Conservation (phyloP, 2,113 vertebrate genomes). For the Perca flavescens region DNA sequence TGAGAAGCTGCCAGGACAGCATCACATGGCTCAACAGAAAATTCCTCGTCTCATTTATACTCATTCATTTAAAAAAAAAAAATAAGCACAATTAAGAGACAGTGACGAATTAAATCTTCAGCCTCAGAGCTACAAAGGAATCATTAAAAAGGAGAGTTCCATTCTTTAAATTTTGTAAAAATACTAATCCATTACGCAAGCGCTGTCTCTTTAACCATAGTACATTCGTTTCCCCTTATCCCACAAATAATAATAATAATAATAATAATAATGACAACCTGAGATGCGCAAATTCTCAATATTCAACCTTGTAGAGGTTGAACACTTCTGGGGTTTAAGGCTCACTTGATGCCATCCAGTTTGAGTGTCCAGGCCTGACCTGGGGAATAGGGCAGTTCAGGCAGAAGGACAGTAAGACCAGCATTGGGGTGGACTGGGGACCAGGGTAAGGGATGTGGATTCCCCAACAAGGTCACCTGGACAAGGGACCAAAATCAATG, state of each 20-base stretch:
- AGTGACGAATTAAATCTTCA: background rate
- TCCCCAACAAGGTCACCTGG: constrained; percentile 89
- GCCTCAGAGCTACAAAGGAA: constrained; percentile 1
- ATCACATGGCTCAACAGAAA: background rate
- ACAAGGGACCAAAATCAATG: background rate
- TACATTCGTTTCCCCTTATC: background rate
- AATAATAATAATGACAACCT: constrained; percentile 17
- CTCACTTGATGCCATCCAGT: constrained; percentile 82
- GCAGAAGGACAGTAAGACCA: constrained; percentile 86
- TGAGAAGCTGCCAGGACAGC: background rate
- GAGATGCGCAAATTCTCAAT: constrained; percentile 6
- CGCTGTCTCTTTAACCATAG: background rate
- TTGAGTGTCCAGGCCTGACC: constrained; percentile 87
- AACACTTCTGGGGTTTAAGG: background rate
- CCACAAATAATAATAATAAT: background rate
- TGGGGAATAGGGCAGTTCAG: constrained; percentile 65
- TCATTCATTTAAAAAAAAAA: background rate
- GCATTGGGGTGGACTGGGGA: constrained; percentile 31
- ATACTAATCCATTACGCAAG: background rate
- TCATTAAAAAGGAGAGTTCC: background rate
- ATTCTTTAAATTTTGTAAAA: constrained; percentile 10
- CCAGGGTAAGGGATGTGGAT: constrained; percentile 84
- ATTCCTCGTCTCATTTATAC: constrained; percentile 22
- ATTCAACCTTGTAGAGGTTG: background rate
- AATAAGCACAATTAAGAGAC: background rate